Evolutionary conservation across 2,113 vertebrate species (phyloP).

Genomic region (Colistium nudipinnis): DNA sequence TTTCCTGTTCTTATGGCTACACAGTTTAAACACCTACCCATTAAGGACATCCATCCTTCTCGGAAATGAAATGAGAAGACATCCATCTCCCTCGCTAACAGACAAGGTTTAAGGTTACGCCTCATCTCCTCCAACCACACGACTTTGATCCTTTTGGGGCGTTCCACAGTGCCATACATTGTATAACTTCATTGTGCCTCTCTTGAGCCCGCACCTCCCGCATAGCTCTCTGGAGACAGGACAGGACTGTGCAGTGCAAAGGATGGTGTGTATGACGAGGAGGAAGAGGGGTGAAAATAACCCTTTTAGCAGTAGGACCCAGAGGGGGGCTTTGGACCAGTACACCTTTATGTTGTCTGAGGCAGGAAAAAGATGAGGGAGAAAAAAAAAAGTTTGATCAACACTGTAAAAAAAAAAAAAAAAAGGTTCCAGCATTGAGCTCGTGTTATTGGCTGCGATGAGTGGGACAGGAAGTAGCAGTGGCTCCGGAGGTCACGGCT

Average conservation of each 20-base stretch:
- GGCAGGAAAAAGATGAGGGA: conserved; percentile 54
- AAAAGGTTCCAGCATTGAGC: conserved; percentile 59
- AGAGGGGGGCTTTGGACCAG: conserved; percentile 58
- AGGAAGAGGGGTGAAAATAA: conserved; percentile 4
- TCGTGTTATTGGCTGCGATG: conserved; percentile 74
- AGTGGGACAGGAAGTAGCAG: conserved; percentile 76
- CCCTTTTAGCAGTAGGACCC: conserved; percentile 80
- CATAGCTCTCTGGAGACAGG: conserved; percentile 42
- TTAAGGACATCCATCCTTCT: conserved; percentile 76
- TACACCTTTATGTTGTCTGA: conserved; percentile 71
- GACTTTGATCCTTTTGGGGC: conserved; percentile 77
- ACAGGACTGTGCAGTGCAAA: conserved; percentile 26
- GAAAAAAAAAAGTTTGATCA: conserved; percentile 55
- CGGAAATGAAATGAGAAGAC: conserved; percentile 78
- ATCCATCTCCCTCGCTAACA: conserved; percentile 55
- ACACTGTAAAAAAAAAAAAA: conserved; percentile 60
- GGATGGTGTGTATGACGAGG: conserved; percentile 12
- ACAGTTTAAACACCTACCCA: conserved; percentile 68
- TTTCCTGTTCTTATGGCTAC: conserved; percentile 54
- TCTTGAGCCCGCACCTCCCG: conserved; percentile 53
- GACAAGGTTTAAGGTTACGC: conserved; percentile 82
- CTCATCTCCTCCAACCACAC: conserved; percentile 72
- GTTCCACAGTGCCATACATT: conserved; percentile 80
- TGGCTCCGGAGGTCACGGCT: conserved; percentile 69
- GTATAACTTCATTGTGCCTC: conserved; percentile 63